Evolutionary conservation across 2,888 invertebrate genomes (phyloP), one percentile per base, ranked within the genome.

Genomic region (Oxystoma pomonae): DNA sequence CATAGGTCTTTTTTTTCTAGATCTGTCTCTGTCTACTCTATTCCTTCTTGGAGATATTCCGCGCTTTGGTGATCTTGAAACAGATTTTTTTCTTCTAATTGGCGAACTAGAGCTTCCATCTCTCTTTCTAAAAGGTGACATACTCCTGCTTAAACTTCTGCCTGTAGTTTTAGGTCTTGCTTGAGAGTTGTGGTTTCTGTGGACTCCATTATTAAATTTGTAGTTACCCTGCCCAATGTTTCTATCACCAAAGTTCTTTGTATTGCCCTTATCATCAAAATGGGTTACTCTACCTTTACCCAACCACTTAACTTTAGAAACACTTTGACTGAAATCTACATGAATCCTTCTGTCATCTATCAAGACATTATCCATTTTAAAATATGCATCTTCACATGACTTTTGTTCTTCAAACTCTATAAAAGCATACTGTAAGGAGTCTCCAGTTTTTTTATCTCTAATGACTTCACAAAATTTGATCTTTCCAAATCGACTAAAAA

Each of bases 331-430:
- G 82, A 99, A 99, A 81, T 99, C 99, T 0, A 99, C 99, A 82
- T 99, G 99, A 74, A 99, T 99, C 68, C 99, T 85, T 20, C 99
- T 84, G 77, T 99, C 99, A 81, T 99, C 99, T 73, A 99, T 99
- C 3, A 99, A 83, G 0, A 99, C 98, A 83, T 99, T 99, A 78
- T 98, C 98, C 99, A 99, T 99, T 83, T 99, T 99, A 75, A 99
- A 97, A 80, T 94, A 99, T 0, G 99, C 99, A 72, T 93, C 92
- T 82, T 99, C 99, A 81, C 99, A 99, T 0, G 94, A 86, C 74
- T 93, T 92, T 68, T 89, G 87, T 60, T 96, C 90, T 67, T 91
- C 92, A 83, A 98, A 99, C 80, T 99, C 99, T 63, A 99, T 93
- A 78, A 99, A 99, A 0, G 98, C 98, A 81, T 99, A 99, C 76